Conservation (phyloP, 2,113 vertebrate species). For the Lagopus leucura region DNA sequence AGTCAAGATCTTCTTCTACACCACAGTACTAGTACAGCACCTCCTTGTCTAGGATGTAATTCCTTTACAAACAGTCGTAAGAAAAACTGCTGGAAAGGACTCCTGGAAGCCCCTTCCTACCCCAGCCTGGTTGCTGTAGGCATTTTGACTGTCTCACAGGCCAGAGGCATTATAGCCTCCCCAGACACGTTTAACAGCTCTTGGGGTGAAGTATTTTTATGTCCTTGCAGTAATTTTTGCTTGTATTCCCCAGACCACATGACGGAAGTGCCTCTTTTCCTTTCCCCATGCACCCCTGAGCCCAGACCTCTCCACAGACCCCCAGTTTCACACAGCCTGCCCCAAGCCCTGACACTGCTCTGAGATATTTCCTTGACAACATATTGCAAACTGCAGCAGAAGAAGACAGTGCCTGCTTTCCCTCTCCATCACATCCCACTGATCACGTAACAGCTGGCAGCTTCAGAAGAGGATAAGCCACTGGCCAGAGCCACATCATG, state of each 20-base stretch:
- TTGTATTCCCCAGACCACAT: neutral
- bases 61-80: accelerated
- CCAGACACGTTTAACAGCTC: neutral
- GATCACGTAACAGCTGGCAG: neutral
- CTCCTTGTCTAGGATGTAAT: neutral
- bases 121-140: neutral
- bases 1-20: neutral
- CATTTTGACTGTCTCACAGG: neutral
- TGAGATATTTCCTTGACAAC: neutral
- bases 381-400: neutral
- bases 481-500: neutral
- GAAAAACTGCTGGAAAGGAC: neutral
- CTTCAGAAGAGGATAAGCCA: neutral
- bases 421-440: neutral
- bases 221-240: neutral
- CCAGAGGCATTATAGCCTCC: neutral
- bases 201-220: neutral
- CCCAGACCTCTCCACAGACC: neutral
- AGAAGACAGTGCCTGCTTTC: neutral
- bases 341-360: accelerated
- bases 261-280: neutral
- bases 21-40: neutral
- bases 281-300: accelerated
- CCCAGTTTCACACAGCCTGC: neutral
- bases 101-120: neutral